Conservation (phyloP, 2,113 vertebrate species). For the Cheirogaleus medius region DNA sequence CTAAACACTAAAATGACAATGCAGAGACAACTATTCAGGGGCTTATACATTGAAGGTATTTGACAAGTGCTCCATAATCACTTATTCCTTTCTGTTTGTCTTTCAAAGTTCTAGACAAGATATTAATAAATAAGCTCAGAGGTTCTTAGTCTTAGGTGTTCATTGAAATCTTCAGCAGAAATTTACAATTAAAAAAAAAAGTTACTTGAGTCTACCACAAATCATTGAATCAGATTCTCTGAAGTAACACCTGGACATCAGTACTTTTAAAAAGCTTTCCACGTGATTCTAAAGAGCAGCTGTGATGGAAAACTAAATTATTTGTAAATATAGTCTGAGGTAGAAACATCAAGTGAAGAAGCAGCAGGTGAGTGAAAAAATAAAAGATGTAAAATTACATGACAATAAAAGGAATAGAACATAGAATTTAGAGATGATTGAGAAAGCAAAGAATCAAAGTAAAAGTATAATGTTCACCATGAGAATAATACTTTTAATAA, state of each 20-base stretch:
- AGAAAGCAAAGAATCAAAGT: conserved; percentile 16
- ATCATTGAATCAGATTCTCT: conserved; percentile 1
- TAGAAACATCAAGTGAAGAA: not conserved
- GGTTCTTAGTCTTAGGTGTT: not conserved
- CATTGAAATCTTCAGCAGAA: not conserved
- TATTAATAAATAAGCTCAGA: not conserved
- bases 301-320: conserved; percentile 8
- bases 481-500: not conserved
- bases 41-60: not conserved
- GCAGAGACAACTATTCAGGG: not conserved
- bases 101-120: not conserved
- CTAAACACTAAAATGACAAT: not conserved
- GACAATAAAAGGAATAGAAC: conserved; percentile 1
- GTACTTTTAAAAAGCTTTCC: not conserved
- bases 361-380: not conserved
- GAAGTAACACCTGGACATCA: not conserved
- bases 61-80: not conserved
- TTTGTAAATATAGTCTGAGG: not conserved
- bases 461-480: not conserved
- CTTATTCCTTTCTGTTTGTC: not conserved
- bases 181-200: not conserved
- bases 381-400: not conserved
- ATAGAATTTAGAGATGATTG: not conserved
- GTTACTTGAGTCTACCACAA: not conserved
- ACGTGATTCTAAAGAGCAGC: not conserved